phyloP scores from a whole-genome alignment of 64 coral and sea anemone species.

The Montipora capricornis region DNA sequence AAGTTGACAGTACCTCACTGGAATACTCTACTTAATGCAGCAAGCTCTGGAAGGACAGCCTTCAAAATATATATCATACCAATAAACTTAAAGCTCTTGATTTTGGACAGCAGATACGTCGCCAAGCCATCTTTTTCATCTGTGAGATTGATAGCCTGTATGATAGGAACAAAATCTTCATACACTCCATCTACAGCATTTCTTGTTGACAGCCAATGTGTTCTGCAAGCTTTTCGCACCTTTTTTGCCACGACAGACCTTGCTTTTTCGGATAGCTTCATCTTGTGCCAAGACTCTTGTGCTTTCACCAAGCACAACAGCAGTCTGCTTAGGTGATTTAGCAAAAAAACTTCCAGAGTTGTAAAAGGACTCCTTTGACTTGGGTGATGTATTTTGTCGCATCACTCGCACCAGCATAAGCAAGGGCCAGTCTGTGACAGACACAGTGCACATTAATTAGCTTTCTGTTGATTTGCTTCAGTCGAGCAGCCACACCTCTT shows the following conservation, averaged over 20 bases:
- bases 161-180: conserved; percentile 62
- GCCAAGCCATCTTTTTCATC: conserved; percentile 34
- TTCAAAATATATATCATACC: too few species aligned
- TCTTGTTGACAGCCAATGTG: conserved; percentile 57
- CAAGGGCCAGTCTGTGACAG: conserved; percentile 72
- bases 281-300: background rate
- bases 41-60: too few species aligned
- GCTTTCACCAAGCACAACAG: conserved; percentile 43
- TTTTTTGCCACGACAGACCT: conserved; percentile 44
- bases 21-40: too few species aligned
- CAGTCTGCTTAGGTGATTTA: conserved; percentile 34
- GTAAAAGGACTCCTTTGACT: conserved; percentile 57
- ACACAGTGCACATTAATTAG: conserved; percentile 65
- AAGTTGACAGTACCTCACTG: too few species aligned
- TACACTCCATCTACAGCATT: conserved; percentile 70
- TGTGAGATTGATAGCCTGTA: conserved; percentile 45
- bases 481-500: conserved; percentile 60
- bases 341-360: conserved; percentile 75
- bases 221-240: conserved; percentile 49
- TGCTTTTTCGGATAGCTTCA: conserved; percentile 30
- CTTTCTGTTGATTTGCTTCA: conserved; percentile 37
- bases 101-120: too few species aligned
- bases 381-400: conserved; percentile 33
- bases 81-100: too few species aligned
- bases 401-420: conserved; percentile 66